Conservation (phyloP, 2,113 vertebrate species). For the Melozone crissalis region DNA sequence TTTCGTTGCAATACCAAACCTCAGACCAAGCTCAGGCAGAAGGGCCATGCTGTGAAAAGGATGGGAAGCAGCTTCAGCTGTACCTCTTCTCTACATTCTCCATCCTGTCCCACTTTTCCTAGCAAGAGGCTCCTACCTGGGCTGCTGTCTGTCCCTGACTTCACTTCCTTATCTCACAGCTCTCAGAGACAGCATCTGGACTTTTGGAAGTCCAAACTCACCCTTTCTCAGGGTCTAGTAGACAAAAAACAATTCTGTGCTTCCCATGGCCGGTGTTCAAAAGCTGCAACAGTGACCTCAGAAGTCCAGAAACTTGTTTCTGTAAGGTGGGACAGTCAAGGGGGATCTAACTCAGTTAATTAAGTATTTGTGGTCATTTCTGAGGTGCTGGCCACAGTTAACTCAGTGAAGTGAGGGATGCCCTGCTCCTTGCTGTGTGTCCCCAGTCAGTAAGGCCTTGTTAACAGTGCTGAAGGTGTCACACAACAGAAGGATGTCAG, state of each 20-base stretch:
- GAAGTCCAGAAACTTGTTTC: background rate
- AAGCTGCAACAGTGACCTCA: background rate
- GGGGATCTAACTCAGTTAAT: background rate
- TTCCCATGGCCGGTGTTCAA: background rate
- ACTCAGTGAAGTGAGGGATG: background rate
- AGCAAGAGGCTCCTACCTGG: background rate
- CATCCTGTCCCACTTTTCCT: background rate
- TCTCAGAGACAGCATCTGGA: conserved; percentile 30
- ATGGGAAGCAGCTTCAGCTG: conserved; percentile 26
- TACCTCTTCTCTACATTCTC: background rate
- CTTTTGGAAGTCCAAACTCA: background rate
- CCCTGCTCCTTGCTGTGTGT: background rate
- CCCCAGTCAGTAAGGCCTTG: background rate
- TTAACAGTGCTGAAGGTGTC: background rate
- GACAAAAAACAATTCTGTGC: background rate
- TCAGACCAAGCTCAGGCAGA: conserved; percentile 27
- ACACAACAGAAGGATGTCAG: background rate
- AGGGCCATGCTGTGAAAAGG: conserved; percentile 12
- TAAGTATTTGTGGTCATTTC: background rate
- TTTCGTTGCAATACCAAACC: conserved; percentile 66
- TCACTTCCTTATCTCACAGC: conserved; percentile 24
- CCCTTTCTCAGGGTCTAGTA: background rate
- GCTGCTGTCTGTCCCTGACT: background rate
- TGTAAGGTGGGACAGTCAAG: background rate
- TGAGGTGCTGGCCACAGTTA: background rate